Conservation (phyloP, 2,888 invertebrate species). For the Phortica magna region DNA sequence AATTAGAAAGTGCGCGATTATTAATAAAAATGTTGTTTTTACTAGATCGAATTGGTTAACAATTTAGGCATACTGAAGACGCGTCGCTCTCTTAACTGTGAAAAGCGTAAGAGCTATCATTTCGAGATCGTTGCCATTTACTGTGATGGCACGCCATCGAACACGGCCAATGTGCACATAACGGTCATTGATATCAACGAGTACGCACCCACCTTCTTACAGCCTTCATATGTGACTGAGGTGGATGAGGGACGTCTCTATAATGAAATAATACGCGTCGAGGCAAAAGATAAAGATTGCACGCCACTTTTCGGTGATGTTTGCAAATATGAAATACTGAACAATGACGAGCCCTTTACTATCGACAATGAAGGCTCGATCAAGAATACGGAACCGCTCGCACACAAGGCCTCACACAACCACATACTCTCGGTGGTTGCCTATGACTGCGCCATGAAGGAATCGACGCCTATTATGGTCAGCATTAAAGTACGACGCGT, state of each 20-base stretch:
- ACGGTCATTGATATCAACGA: slow-evolving; percentile 98
- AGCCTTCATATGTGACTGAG: slow-evolving; percentile 92
- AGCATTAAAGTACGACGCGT: slow-evolving; percentile 94
- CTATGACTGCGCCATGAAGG: slow-evolving; percentile 97
- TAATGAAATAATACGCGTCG: slow-evolving; percentile 93
- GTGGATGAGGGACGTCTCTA: slow-evolving; percentile 93
- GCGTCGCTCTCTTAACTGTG: slow-evolving; percentile 92
- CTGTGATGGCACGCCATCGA: slow-evolving; percentile 91
- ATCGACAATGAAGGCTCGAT: slow-evolving; percentile 97
- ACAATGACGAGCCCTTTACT: slow-evolving; percentile 92
- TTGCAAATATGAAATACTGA: slow-evolving; percentile 98
- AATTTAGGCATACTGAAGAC: slow-evolving; percentile 90
- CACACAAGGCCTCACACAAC: slow-evolving; percentile 95
- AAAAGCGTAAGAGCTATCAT: slow-evolving; percentile 95
- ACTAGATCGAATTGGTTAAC: slow-evolving; percentile 84
- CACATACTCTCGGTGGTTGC: slow-evolving; percentile 98
- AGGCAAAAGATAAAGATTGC: slow-evolving; percentile 95
- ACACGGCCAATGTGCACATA: slow-evolving; percentile 95
- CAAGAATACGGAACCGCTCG: slow-evolving; percentile 94
- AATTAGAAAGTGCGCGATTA: neutral
- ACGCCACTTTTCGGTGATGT: slow-evolving; percentile 96
- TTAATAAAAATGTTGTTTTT: slow-evolving; percentile 47
- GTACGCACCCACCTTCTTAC: slow-evolving; percentile 93
- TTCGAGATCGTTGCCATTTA: slow-evolving; percentile 97
- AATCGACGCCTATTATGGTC: slow-evolving; percentile 95